A percentile compares a stretch with the other conserved stretches of the same genome.
These are phyloP conservation scores for Andrena bicolor DNA, from an alignment of 2,888 invertebrate species.

Conservation along the genomic window DNA sequence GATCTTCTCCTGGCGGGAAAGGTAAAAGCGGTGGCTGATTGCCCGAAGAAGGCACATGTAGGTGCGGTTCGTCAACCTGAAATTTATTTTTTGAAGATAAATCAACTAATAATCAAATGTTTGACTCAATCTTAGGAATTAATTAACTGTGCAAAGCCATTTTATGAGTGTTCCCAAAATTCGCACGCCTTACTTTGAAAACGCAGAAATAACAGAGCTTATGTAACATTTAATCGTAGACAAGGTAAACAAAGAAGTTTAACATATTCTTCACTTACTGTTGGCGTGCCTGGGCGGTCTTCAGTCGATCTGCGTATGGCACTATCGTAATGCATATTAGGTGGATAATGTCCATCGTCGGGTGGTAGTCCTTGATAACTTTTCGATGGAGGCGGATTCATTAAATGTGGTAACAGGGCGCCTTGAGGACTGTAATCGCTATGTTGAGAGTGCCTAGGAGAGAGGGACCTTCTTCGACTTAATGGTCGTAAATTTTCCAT, in stretches of 20 bases:
- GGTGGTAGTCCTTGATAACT: constrained; percentile 81
- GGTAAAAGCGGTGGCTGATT: constrained; percentile 81
- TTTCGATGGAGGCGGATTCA: constrained; percentile 78
- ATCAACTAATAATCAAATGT: not conserved
- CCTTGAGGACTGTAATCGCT: constrained; percentile 77
- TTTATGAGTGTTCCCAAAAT: not conserved
- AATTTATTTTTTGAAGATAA: constrained; percentile 4
- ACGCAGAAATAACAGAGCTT: not conserved
- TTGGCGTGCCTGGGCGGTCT: constrained; percentile 90
- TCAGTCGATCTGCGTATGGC: constrained; percentile 85
- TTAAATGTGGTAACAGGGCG: constrained; percentile 75
- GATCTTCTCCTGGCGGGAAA: constrained; percentile 83
- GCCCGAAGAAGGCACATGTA: constrained; percentile 76
- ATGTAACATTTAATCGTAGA: not conserved
- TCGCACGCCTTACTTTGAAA: too few relatives aligned
- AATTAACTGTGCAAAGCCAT: not conserved
- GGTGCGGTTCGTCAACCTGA: constrained; percentile 83
- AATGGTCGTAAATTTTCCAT: constrained; percentile 79
- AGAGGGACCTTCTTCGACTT: constrained; percentile 80
- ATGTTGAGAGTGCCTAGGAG: constrained; percentile 81
- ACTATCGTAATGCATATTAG: constrained; percentile 82
- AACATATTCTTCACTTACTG: constrained; percentile 83
- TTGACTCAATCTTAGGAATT: not conserved
- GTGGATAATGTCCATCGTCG: constrained; percentile 79
- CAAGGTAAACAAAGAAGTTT: not conserved